Base-by-base conservation (phyloP, 2,797 vertebrate genomes). In the Antrozous pallidus region DNA sequence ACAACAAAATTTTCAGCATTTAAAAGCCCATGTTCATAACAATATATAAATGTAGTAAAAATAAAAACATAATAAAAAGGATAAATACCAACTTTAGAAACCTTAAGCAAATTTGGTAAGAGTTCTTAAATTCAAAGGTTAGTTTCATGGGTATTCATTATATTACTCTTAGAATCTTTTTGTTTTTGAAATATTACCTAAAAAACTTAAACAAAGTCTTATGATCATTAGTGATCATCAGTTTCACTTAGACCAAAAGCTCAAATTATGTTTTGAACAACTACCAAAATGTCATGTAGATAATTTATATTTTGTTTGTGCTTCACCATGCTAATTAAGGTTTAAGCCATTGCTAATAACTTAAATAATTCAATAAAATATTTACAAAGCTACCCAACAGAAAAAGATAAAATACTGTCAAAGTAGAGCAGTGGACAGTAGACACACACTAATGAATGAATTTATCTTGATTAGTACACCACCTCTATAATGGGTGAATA, bases 221-320 rank as follows among this genome's bases (percentile, higher is more conserved):
- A 85, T 65, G 82, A 89, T 80, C 61, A 93, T 75, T 71, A 91
- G 56, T 40, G 31, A 90, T 38, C 58, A 77, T 7, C 58, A 93
- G 45, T 61, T 92, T 91, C n/a, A 92, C 38, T 83, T 47, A 80
- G 12, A 2, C 58, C 45, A 51, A 58, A 94, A 92, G 47, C 84
- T 88, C 36, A 67, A 95, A 93, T 89, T 82, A 87, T 47, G 20
- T 45, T 91, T 83, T 58, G 2, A 75, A 70, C 47, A 93, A 36
- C 42, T 63, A 92, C n/a, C 54, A 95, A 95, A 97, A 95, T 89
- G 81, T 69, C 82, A 80, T 38, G 47, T 28, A 73, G 22, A 31
- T 71, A 82, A 89, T 73, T 82, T 40, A 90, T 10, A 91, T 61
- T 92, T 70, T 81, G 8, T 47, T 45, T 96, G 71, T 63, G 74